These are phyloP conservation scores for Noctua fimbriata DNA, from an alignment of 2,888 invertebrate genomes.

Conservation along the genomic window DNA sequence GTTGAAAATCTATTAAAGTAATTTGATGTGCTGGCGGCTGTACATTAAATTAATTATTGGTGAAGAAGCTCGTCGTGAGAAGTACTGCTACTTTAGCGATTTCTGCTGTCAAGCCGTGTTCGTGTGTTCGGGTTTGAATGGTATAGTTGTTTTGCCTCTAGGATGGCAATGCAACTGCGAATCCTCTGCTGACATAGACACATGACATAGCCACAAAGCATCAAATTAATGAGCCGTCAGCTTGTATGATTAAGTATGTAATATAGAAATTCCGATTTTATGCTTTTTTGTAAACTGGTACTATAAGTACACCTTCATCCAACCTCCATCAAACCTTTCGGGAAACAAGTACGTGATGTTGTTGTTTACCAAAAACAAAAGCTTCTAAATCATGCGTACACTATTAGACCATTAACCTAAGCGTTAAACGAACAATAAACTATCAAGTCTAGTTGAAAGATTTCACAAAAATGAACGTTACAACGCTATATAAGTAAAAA, in stretches of 20 bases:
- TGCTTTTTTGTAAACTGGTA: background rate
- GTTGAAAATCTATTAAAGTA: no score
- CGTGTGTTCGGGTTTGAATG: background rate
- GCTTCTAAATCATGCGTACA: background rate
- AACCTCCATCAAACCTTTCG: background rate
- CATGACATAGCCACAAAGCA: no score
- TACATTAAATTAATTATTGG: conserved; percentile 2
- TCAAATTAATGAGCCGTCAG: no score
- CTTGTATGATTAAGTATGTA: no score
- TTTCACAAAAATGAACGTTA: background rate
- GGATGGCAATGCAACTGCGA: background rate
- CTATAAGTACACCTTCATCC: background rate
- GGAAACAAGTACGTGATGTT: background rate
- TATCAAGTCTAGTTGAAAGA: background rate
- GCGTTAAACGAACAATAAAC: background rate
- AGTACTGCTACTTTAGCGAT: background rate
- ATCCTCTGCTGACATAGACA: background rate
- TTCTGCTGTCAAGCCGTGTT: background rate
- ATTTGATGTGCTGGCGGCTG: no score
- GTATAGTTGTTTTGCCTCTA: no score
- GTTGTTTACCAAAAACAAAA: background rate
- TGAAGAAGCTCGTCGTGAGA: background rate
- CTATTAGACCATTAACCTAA: background rate
- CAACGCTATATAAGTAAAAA: background rate
- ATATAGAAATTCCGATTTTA: background rate